A percentile compares a stretch with the other conserved stretches of the same genome.
These are phyloP conservation scores for Clupea harengus DNA, from an alignment of 2,113 vertebrate genomes.

Conservation along the genomic window DNA sequence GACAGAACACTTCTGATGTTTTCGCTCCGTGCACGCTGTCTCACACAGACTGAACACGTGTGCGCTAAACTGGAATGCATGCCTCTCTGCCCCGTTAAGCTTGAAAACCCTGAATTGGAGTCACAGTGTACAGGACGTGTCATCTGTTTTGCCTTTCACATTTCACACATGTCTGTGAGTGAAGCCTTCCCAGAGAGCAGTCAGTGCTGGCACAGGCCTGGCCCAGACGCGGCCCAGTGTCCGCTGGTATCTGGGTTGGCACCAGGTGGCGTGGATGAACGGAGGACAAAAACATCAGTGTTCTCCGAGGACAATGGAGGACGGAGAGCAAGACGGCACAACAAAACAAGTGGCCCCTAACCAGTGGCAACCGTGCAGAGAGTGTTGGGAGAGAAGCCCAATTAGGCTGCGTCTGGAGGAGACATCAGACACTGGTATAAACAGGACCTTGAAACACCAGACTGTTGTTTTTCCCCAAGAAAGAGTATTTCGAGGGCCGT, in stretches of 20 bases:
- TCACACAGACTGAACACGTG: not conserved
- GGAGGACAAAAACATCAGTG: slow-evolving; percentile 21
- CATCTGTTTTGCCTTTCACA: too few relatives aligned
- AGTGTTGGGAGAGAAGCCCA: too few relatives aligned
- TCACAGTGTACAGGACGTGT: not conserved
- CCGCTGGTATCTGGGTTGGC: not conserved
- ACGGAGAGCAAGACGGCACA: slow-evolving; percentile 45
- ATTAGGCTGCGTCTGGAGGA: slow-evolving; percentile 23
- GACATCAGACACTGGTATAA: not conserved
- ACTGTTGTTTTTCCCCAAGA: slow-evolving; percentile 25
- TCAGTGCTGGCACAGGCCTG: not conserved
- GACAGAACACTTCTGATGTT: not conserved
- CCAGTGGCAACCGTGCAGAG: too few relatives aligned
- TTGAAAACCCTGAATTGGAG: not conserved
- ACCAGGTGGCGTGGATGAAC: not conserved
- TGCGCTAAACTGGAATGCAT: not conserved
- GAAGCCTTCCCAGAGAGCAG: slow-evolving; percentile 21
- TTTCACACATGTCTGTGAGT: slow-evolving; percentile 16
- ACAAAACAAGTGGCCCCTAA: slow-evolving; percentile 41
- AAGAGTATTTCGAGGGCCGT: slow-evolving; percentile 5
- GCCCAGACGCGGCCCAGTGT: not conserved
- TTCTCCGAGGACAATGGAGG: slow-evolving; percentile 57
- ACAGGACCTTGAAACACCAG: slow-evolving; percentile 39
- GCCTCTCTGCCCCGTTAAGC: not conserved
- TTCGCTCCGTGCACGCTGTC: not conserved